phyloP scores from a whole-genome alignment of 2,888 invertebrate genomes.

The Lithophane ornitopus region DNA sequence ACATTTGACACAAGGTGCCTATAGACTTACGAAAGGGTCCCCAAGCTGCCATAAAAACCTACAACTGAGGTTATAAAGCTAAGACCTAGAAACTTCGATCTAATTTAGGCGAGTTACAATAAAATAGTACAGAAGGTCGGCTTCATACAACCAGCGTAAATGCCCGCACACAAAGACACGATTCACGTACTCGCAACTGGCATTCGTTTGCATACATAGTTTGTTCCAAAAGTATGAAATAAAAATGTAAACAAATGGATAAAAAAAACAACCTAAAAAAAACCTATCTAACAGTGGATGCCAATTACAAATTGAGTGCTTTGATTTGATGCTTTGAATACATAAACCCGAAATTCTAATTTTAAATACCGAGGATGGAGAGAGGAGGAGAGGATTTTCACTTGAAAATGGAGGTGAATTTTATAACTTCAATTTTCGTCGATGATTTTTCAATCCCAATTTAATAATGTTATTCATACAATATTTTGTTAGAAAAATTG shows the following conservation, averaged over 20 bases:
- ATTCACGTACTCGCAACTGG: no score
- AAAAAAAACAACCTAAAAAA: background rate
- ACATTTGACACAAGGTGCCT: background rate
- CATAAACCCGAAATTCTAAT: background rate
- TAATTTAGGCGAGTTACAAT: constrained; percentile 18
- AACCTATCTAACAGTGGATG: background rate
- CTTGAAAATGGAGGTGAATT: background rate
- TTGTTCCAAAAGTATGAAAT: background rate
- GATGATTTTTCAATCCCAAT: background rate
- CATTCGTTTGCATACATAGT: background rate
- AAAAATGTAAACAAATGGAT: background rate
- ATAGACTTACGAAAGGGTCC: constrained; percentile 5
- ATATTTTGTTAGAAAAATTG: no score
- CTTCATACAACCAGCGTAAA: background rate
- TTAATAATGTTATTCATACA: background rate
- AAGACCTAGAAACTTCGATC: constrained; percentile 23
- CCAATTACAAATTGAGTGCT: background rate
- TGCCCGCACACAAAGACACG: background rate
- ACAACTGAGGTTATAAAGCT: constrained; percentile 30
- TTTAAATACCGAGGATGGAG: background rate
- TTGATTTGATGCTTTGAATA: background rate
- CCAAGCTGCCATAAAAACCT: background rate
- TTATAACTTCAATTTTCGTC: background rate
- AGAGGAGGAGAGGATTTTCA: background rate
- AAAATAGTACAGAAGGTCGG: background rate